Conservation (phyloP, 2,113 vertebrate genomes). For the Setophaga coronata region DNA sequence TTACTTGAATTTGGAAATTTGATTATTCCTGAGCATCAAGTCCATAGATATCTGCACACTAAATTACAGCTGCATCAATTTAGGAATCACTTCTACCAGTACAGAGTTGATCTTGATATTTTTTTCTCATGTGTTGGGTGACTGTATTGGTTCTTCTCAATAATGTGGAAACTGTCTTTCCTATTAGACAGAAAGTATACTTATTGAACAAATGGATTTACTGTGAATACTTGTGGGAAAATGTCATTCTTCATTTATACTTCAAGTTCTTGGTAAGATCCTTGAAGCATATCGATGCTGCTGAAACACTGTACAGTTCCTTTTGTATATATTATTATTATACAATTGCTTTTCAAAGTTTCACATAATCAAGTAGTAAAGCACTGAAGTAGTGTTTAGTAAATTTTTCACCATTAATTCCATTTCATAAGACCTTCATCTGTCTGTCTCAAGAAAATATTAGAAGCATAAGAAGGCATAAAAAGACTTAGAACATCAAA, state of each 20-base stretch:
- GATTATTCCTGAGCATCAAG: neutral
- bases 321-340: constrained; percentile 15
- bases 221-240: constrained; percentile 4
- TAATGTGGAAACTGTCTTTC: neutral
- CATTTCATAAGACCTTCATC: neutral
- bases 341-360: constrained; percentile 34
- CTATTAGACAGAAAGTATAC: neutral
- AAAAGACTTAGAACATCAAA: constrained; percentile 39
- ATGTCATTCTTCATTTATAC: constrained; percentile 17
- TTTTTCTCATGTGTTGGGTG: neutral
- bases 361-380: constrained; percentile 23
- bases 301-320: neutral
- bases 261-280: neutral
- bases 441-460: constrained; percentile 14
- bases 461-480: neutral
- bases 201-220: constrained; percentile 28
- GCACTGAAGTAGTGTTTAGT: constrained; percentile 6
- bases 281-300: constrained; percentile 9
- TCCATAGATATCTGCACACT: neutral
- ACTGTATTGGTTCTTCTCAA: neutral
- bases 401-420: constrained; percentile 42
- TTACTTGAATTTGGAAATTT: neutral
- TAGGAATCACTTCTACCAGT: neutral
- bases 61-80: neutral
- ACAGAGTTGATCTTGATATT: neutral